phyloP scores from a whole-genome alignment of 2,113 vertebrate genomes.

The Apistogramma diplotaenia region DNA sequence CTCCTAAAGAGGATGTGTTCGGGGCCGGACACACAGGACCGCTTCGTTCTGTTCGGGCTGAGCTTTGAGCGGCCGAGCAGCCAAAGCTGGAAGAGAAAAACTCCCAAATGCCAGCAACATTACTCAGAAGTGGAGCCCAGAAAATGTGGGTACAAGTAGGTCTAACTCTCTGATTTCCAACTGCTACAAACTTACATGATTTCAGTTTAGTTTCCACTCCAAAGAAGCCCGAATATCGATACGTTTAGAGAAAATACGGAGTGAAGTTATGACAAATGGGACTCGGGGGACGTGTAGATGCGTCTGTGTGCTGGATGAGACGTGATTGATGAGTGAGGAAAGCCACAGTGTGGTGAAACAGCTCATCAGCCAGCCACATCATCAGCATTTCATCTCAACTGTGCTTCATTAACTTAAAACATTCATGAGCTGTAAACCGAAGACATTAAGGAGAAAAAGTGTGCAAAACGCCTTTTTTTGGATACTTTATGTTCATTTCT shows the following conservation, averaged over 20 bases:
- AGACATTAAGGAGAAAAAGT: neutral
- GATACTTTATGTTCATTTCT: neutral
- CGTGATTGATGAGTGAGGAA: slow-evolving; percentile 6
- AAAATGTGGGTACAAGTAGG: neutral
- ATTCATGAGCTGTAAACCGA: neutral
- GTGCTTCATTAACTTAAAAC: neutral
- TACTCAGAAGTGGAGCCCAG: neutral
- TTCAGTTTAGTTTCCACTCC: neutral
- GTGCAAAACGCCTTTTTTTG: neutral
- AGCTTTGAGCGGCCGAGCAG: neutral
- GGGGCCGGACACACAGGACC: neutral
- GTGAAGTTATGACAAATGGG: neutral
- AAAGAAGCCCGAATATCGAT: neutral
- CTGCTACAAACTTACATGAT: neutral
- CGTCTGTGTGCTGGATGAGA: neutral
- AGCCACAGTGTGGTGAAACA: neutral
- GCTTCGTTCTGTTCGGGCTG: slow-evolving; percentile 1
- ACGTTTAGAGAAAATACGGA: neutral
- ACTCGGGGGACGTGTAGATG: neutral
- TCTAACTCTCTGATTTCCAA: neutral
- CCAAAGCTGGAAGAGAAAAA: neutral
- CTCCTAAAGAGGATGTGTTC: slow-evolving; percentile 2
- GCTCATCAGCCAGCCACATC: neutral
- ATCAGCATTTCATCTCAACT: neutral
- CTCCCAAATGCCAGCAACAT: neutral